These are phyloP conservation scores for Abramis brama DNA, from an alignment of 2,113 vertebrate species.

Conservation along the genomic window DNA sequence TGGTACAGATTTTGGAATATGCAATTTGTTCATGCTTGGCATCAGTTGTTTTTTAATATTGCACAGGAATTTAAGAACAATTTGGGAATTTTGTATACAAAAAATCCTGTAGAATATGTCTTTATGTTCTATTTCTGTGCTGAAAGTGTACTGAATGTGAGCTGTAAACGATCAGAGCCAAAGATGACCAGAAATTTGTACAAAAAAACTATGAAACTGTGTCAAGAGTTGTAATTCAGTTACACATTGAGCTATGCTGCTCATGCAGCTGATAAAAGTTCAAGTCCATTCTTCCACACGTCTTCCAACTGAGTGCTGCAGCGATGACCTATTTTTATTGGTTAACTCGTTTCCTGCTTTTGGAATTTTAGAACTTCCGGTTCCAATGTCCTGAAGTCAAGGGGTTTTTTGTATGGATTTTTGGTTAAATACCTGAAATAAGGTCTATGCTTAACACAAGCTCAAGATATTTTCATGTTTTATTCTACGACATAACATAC, in stretches of 20 bases:
- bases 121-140: neutral
- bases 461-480: neutral
- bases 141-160: neutral
- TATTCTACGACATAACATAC: neutral
- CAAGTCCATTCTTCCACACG: neutral
- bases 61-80: neutral
- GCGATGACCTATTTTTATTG: neutral
- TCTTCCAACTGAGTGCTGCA: neutral
- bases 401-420: neutral
- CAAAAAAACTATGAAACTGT: neutral
- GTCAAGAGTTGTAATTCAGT: neutral
- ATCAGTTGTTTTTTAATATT: neutral
- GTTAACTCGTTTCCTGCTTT: too few species aligned
- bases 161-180: neutral
- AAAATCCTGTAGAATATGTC: neutral
- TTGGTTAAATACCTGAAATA: neutral
- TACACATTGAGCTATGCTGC: neutral
- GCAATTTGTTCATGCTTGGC: neutral
- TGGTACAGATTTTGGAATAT: neutral
- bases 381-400: neutral
- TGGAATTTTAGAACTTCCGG: too few species aligned
- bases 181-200: neutral
- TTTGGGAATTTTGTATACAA: neutral
- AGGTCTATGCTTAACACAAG: neutral
- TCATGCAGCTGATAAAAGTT: neutral